Evolutionary conservation across 2,113 vertebrate species (phyloP).

Genomic region (Python bivittatus): DNA sequence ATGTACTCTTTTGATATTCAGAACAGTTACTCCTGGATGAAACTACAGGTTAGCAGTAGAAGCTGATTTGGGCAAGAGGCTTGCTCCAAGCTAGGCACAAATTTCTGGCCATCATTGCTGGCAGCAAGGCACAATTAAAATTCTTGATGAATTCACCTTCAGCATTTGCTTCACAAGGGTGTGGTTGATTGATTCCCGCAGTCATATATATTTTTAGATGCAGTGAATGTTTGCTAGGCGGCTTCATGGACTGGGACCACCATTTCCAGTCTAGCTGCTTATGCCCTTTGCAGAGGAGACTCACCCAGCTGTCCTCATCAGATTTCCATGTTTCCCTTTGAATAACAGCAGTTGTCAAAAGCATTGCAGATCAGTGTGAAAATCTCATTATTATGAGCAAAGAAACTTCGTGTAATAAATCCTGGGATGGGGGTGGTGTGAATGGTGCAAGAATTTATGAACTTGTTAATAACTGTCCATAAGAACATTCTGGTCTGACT

Average conservation of each 20-base stretch:
- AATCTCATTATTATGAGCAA: constrained; percentile 57
- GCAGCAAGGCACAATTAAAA: background rate
- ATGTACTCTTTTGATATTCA: background rate
- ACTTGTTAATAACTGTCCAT: constrained; percentile 56
- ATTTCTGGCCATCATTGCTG: background rate
- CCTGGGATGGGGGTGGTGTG: constrained; percentile 49
- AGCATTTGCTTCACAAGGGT: background rate
- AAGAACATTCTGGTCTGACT: constrained; percentile 52
- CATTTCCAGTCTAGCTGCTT: background rate
- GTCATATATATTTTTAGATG: background rate
- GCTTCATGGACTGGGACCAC: background rate
- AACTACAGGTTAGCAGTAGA: background rate
- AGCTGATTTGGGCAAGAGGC: background rate
- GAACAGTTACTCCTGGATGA: background rate
- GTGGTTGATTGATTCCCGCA: no score
- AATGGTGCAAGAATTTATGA: constrained; percentile 57
- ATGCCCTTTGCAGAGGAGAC: rapidly evolving
- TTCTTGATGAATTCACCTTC: background rate
- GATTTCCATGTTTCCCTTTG: constrained; percentile 1
- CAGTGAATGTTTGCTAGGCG: background rate
- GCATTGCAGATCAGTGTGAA: constrained; percentile 47
- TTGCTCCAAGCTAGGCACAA: background rate
- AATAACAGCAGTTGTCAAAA: constrained; percentile 56
- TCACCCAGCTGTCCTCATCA: constrained; percentile 31
- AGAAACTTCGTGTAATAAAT: constrained; percentile 60